These are phyloP conservation scores for Watsonalla binaria DNA, from an alignment of 2,888 invertebrate species.

Conservation along the genomic window DNA sequence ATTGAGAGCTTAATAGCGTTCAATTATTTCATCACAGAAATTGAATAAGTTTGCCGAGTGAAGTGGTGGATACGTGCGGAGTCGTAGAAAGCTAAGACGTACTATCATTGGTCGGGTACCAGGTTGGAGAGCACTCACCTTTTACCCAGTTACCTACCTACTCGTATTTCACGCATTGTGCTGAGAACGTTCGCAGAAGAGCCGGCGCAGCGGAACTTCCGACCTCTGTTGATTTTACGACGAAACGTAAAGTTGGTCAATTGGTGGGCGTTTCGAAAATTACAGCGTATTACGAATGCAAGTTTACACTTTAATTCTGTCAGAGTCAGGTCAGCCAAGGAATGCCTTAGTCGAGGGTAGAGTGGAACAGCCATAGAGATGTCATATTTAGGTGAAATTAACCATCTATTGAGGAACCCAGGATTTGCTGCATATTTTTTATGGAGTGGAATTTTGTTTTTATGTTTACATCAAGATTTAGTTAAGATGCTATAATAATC, in stretches of 20 bases:
- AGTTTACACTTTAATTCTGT: too few relatives aligned
- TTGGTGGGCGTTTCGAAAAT: neutral
- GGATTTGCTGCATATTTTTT: too few relatives aligned
- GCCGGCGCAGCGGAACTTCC: conserved; percentile 24
- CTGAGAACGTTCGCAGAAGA: conserved; percentile 11
- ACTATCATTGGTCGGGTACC: neutral
- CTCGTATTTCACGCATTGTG: conserved; percentile 34
- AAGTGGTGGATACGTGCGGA: neutral
- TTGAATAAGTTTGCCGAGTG: neutral
- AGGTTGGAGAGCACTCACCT: conserved; percentile 41
- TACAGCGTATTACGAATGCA: neutral
- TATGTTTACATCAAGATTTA: too few relatives aligned
- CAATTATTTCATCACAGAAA: neutral
- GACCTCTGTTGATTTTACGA: conserved; percentile 16
- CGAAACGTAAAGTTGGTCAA: neutral
- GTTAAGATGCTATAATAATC: too few relatives aligned
- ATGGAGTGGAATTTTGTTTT: too few relatives aligned
- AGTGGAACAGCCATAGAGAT: too few relatives aligned
- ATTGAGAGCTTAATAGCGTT: neutral
- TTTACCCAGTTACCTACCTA: conserved; percentile 47
- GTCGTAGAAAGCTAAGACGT: neutral
- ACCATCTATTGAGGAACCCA: too few relatives aligned
- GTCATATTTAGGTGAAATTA: too few relatives aligned
- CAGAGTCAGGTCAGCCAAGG: too few relatives aligned
- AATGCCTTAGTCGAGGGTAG: too few relatives aligned